phyloP scores from a whole-genome alignment of 2,888 invertebrate species.

The Hymenopus coronatus region DNA sequence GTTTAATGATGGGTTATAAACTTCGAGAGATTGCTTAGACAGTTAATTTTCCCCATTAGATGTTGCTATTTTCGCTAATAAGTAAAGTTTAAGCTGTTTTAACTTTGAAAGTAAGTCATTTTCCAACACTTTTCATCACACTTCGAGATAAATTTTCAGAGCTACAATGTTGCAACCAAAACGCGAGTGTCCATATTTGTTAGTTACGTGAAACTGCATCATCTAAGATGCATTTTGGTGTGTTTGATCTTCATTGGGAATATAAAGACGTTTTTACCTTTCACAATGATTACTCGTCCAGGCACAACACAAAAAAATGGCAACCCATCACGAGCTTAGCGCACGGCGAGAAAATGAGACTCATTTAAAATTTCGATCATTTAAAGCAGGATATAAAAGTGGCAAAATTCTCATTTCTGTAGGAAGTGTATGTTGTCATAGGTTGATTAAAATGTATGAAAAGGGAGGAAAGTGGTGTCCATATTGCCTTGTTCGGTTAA shows the following conservation, averaged over 20 bases:
- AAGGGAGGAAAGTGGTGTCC: background rate
- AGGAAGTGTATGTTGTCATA: background rate
- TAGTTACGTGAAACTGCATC: too few species aligned
- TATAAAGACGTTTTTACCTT: background rate
- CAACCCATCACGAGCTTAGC: background rate
- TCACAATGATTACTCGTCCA: too few species aligned
- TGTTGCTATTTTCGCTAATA: too few species aligned
- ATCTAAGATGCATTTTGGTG: background rate
- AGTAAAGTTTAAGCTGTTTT: too few species aligned
- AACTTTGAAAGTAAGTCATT: too few species aligned
- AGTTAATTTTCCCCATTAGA: too few species aligned
- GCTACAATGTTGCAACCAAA: too few species aligned
- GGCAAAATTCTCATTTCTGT: background rate
- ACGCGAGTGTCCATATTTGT: too few species aligned
- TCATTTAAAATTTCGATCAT: background rate
- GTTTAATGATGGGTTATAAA: too few species aligned
- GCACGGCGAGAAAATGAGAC: background rate
- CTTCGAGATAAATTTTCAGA: too few species aligned
- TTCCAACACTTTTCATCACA: too few species aligned
- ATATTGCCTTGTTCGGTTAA: background rate
- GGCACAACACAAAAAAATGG: background rate
- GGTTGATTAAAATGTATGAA: background rate
- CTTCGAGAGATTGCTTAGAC: too few species aligned
- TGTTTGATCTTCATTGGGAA: background rate
- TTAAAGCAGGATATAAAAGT: background rate